These are phyloP conservation scores for Sylvia borin DNA, from an alignment of 2,797 vertebrate genomes.

Conservation along the genomic window DNA sequence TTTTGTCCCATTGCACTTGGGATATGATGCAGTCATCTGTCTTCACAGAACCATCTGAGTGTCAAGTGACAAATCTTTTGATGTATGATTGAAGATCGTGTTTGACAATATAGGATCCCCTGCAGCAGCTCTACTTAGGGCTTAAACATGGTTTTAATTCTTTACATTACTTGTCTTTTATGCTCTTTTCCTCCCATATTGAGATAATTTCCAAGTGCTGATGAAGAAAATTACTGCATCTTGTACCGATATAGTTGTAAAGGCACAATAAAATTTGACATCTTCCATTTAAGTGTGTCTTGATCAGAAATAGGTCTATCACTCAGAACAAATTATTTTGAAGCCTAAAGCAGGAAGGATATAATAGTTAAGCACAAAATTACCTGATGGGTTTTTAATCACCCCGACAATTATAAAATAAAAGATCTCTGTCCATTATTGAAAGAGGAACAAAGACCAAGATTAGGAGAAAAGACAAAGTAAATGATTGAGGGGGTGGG, in stretches of 20 bases:
- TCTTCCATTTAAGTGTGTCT: constrained; percentile 19
- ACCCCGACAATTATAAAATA: constrained; percentile 1
- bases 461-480: background rate
- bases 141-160: background rate
- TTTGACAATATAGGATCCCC: background rate
- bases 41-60: background rate
- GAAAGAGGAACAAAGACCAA: background rate
- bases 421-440: constrained; percentile 32
- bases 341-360: constrained; percentile 23
- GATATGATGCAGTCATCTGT: background rate
- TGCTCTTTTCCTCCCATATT: background rate
- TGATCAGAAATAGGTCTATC: constrained; percentile 41
- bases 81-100: background rate
- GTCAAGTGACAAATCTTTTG: background rate
- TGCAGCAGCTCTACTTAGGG: background rate
- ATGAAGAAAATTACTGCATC: constrained; percentile 36
- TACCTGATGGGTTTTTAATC: constrained; percentile 51
- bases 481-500: background rate
- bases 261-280: constrained; percentile 48
- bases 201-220: background rate
- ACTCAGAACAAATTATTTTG: constrained; percentile 52
- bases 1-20: background rate
- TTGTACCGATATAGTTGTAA: background rate
- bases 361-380: constrained; percentile 27
- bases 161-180: background rate